A percentile compares a stretch with the other conserved stretches of the same genome.
phyloP scores from a whole-genome alignment of 2,113 vertebrate species.

The Eolophus roseicapilla region DNA sequence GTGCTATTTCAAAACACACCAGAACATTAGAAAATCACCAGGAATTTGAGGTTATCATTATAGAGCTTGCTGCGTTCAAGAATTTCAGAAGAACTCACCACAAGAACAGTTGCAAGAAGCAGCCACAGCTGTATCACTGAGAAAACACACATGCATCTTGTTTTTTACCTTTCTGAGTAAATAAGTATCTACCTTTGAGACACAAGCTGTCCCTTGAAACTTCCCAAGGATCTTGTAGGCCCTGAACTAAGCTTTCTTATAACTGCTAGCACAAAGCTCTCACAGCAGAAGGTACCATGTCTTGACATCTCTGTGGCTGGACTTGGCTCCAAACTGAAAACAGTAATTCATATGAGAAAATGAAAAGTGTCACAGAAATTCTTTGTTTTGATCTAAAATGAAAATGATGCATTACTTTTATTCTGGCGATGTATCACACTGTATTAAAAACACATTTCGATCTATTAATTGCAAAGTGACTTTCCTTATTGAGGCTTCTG shows the following conservation, averaged over 20 bases:
- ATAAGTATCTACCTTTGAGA: not conserved
- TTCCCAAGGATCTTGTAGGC: not conserved
- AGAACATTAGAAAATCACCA: not conserved
- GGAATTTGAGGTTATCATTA: not conserved
- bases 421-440: not conserved
- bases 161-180: not conserved
- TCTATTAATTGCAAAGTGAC: not conserved
- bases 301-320: not conserved
- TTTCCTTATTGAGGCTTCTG: not conserved
- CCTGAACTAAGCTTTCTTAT: not conserved
- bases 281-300: not conserved
- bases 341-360: not conserved
- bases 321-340: not conserved
- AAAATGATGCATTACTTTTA: not conserved
- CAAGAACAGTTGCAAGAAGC: not conserved
- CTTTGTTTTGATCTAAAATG: not conserved
- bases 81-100: not conserved
- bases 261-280: not conserved
- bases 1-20: not conserved
- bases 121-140: not conserved
- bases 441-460: not conserved
- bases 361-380: not conserved
- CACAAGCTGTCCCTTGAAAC: not conserved
- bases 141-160: not conserved
- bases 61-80: not conserved